Conservation (phyloP, 2,888 invertebrate species). For the Pristionchus maxplancki region DNA sequence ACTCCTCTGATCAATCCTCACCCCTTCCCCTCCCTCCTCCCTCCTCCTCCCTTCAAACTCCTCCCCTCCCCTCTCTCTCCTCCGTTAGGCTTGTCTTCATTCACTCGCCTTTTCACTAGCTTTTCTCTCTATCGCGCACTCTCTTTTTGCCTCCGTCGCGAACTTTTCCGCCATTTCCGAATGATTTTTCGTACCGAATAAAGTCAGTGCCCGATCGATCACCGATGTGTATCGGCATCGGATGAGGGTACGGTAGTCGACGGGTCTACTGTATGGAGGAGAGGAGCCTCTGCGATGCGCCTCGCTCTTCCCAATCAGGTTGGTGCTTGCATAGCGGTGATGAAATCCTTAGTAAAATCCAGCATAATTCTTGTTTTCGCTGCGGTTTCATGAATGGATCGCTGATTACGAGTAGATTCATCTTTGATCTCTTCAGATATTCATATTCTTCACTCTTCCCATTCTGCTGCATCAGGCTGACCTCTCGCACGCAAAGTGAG, state of each 20-base stretch:
- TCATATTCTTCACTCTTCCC: not conserved
- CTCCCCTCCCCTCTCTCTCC: not conserved
- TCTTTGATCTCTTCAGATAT: not conserved
- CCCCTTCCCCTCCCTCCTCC: not conserved
- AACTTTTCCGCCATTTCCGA: not conserved
- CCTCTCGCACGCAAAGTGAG: not conserved
- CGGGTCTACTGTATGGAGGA: conserved; percentile 38
- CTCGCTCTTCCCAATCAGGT: conserved; percentile 39
- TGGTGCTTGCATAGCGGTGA: not conserved
- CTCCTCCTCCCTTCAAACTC: not conserved
- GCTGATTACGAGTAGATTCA: not conserved
- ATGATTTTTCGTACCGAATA: not conserved
- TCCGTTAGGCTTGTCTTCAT: not conserved
- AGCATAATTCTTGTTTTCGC: not conserved
- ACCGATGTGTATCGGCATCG: conserved; percentile 30
- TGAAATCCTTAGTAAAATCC: not conserved
- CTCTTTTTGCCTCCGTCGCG: not conserved
- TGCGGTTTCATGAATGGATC: not conserved
- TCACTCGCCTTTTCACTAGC: conserved; percentile 17
- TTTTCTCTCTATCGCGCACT: not conserved
- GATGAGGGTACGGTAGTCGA: conserved; percentile 41
- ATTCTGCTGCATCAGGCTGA: conserved; percentile 27
- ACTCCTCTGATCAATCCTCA: conserved; percentile 21
- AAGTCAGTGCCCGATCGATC: conserved; percentile 26
- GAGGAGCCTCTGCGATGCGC: conserved; percentile 36